Conservation (phyloP, 2,888 invertebrate genomes). For the Drosophila aldrichi region DNA sequence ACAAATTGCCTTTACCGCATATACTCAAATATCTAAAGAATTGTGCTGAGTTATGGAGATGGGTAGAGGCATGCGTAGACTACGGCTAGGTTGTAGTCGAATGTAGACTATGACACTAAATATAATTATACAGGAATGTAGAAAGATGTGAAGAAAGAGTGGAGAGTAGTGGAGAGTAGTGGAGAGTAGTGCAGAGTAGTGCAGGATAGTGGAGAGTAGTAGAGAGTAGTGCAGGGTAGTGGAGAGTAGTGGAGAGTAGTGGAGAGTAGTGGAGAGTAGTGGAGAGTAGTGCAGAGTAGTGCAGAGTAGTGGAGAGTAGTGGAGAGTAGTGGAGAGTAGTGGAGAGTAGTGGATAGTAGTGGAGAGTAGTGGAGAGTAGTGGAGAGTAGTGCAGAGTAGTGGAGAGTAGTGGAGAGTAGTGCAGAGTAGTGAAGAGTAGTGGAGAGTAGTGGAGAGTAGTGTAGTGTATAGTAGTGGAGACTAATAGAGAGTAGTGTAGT, state of each 20-base stretch:
- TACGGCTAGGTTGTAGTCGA: not conserved
- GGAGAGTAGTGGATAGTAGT: not conserved
- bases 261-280: not conserved
- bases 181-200: not conserved
- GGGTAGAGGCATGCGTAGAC: not conserved
- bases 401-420: not conserved
- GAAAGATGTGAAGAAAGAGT: not conserved
- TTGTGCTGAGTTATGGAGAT: not conserved
- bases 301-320: not conserved
- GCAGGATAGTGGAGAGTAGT: not conserved
- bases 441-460: not conserved
- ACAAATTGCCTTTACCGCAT: constrained; percentile 44
- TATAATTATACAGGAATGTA: not conserved
- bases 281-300: not conserved
- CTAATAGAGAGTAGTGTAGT: not conserved
- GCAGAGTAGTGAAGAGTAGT: not conserved
- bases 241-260: not conserved
- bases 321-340: not conserved
- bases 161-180: not conserved
- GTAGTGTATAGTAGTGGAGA: not conserved
- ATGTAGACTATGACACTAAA: not conserved
- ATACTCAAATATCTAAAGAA: not conserved
- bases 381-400: not conserved
- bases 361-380: not conserved
- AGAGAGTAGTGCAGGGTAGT: not conserved